A percentile compares a stretch with the other conserved stretches of the same genome.
Conservation (phyloP, 1,140 invertebrate species). For the Philopotamus ludificatus region DNA sequence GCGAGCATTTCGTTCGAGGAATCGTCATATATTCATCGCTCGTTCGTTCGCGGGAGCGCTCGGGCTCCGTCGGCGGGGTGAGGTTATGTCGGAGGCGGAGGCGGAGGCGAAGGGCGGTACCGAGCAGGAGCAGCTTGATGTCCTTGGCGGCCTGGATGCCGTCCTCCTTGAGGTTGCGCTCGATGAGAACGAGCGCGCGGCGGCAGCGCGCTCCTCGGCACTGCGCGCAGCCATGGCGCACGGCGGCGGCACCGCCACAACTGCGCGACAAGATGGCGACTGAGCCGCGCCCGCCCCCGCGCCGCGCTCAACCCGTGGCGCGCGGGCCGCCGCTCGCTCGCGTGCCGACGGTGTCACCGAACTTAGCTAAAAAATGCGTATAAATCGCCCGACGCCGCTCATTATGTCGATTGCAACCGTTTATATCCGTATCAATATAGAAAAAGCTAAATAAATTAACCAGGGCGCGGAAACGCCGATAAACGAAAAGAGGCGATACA, state of each 20-base stretch:
- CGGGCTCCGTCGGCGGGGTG: too few relatives aligned
- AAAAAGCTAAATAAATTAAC: too few relatives aligned
- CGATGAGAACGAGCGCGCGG: too few relatives aligned
- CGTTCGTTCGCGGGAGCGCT: too few relatives aligned
- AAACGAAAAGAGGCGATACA: too few relatives aligned
- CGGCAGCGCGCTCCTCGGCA: constrained; percentile 94
- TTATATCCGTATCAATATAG: too few relatives aligned
- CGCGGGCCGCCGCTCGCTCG: not conserved
- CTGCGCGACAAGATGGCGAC: too few relatives aligned
- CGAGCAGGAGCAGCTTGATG: constrained; percentile 95
- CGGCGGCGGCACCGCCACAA: constrained; percentile 36
- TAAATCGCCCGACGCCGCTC: not conserved
- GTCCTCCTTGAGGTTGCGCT: constrained; percentile 98
- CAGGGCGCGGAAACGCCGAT: too few relatives aligned
- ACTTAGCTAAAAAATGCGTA: not conserved
- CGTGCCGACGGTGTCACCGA: not conserved
- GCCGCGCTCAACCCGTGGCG: not conserved
- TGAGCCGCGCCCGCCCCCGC: constrained; percentile 21
- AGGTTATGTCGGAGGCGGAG: not conserved
- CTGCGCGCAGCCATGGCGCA: constrained; percentile 94
- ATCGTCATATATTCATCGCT: too few relatives aligned
- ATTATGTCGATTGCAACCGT: too few relatives aligned
- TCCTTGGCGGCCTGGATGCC: constrained; percentile 97
- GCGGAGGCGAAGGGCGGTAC: constrained; percentile 60
- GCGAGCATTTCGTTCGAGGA: too few relatives aligned